These are phyloP conservation scores for Trachelus tabidus DNA, from an alignment of 2,888 invertebrate species.

Conservation along the genomic window DNA sequence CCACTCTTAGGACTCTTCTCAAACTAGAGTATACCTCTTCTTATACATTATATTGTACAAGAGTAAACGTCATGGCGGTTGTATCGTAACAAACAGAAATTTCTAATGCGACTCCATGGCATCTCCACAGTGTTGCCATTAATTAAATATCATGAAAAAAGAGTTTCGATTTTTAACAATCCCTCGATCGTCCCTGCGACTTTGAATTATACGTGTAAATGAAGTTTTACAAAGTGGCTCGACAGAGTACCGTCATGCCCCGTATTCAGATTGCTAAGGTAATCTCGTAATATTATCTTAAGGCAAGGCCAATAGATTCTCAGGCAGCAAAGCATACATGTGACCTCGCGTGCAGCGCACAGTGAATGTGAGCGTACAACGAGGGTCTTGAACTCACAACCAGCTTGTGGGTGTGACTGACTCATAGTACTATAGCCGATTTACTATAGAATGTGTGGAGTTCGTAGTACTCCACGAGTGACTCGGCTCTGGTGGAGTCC, in stretches of 20 bases:
- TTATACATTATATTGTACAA: neutral
- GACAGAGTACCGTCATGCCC: neutral
- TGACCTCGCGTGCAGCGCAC: slow-evolving; percentile 50
- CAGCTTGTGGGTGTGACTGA: slow-evolving; percentile 63
- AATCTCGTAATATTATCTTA: slow-evolving; percentile 31
- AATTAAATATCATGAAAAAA: neutral
- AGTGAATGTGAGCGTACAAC: slow-evolving; percentile 43
- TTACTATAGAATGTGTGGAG: slow-evolving; percentile 60
- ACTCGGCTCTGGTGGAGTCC: slow-evolving; percentile 27
- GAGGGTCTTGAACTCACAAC: slow-evolving; percentile 62
- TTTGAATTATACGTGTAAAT: neutral
- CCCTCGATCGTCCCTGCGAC: neutral
- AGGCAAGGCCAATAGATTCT: slow-evolving; percentile 49
- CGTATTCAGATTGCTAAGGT: neutral
- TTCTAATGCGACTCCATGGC: neutral
- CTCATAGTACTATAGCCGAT: slow-evolving; percentile 64
- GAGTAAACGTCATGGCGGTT: neutral
- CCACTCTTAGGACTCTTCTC: neutral
- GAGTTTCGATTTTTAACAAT: neutral
- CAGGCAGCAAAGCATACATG: slow-evolving; percentile 36
- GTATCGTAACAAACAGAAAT: slow-evolving; percentile 2
- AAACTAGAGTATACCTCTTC: neutral
- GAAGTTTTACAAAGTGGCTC: neutral
- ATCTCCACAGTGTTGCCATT: neutral
- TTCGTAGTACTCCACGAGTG: slow-evolving; percentile 48